Evolutionary conservation across 2,113 vertebrate species (phyloP).

Genomic region (Myotis yumanensis): DNA sequence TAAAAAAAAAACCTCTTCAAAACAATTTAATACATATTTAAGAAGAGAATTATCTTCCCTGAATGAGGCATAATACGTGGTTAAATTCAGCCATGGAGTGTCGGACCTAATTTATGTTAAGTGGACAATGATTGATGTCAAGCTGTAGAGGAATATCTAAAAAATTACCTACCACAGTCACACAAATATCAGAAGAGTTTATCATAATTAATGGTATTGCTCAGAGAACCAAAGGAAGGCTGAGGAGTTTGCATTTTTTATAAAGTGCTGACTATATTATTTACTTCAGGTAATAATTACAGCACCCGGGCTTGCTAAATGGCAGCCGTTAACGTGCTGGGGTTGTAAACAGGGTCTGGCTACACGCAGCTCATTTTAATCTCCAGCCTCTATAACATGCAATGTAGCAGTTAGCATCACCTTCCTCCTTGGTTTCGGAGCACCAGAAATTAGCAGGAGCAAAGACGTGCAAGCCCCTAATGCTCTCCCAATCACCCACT

Average conservation of each 20-base stretch:
- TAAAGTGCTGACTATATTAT: conserved; percentile 70
- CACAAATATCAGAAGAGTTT: conserved; percentile 58
- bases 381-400: background rate
- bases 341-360: conserved; percentile 33
- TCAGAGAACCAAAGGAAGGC: conserved; percentile 19
- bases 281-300: conserved; percentile 71
- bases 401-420: background rate
- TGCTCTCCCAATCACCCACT: too few species aligned
- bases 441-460: background rate
- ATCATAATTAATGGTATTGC: conserved; percentile 71
- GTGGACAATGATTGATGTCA: conserved; percentile 70
- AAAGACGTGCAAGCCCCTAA: background rate
- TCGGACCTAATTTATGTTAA: conserved; percentile 71
- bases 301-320: conserved; percentile 30
- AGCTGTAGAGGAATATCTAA: conserved; percentile 33
- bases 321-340: conserved; percentile 35
- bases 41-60: conserved; percentile 42
- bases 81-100: conserved; percentile 31
- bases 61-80: background rate
- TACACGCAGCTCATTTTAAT: background rate
- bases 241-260: conserved; percentile 62
- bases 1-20: conserved; percentile 19
- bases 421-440: background rate
- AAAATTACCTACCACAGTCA: conserved; percentile 32
- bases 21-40: conserved; percentile 46